phyloP scores from a whole-genome alignment of 2,888 invertebrate species.

The Mycogona germanica region DNA sequence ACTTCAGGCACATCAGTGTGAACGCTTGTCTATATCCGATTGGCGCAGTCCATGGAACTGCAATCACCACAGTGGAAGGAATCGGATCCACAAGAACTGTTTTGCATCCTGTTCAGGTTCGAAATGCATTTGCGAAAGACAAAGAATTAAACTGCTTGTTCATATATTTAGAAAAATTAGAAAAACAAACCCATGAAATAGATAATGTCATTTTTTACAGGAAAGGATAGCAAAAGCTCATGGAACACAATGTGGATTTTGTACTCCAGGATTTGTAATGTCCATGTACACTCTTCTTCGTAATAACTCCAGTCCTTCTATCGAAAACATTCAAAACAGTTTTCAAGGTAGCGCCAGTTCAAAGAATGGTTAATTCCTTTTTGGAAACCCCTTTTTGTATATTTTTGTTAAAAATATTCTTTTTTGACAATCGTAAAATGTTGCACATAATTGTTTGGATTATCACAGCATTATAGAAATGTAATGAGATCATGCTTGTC shows the following conservation, averaged over 20 bases:
- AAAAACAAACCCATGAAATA: no score
- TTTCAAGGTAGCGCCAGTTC: conserved; percentile 21
- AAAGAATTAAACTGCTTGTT: no score
- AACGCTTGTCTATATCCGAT: conserved; percentile 85
- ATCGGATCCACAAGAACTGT: conserved; percentile 63
- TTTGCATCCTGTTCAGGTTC: conserved; percentile 65
- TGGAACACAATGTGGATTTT: conserved; percentile 91
- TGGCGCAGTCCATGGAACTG: conserved; percentile 71
- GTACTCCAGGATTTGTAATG: conserved; percentile 95
- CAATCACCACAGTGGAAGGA: conserved; percentile 87
- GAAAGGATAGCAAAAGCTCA: conserved; percentile 78
- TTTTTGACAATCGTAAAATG: no score
- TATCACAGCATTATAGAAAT: no score
- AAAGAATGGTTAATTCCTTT: no score
- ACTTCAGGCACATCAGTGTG: conserved; percentile 59
- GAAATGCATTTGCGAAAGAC: no score
- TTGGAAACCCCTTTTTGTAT: no score
- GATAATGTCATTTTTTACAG: conserved; percentile 17
- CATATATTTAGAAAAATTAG: no score
- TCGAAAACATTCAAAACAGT: conserved; percentile 56
- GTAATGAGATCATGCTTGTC: no score
- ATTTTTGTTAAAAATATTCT: no score
- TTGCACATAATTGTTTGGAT: no score
- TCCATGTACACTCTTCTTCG: conserved; percentile 84
- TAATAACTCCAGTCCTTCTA: conserved; percentile 53